Evolutionary conservation across 2,797 vertebrate species (phyloP).

Genomic region (Chromobotia macracanthus): DNA sequence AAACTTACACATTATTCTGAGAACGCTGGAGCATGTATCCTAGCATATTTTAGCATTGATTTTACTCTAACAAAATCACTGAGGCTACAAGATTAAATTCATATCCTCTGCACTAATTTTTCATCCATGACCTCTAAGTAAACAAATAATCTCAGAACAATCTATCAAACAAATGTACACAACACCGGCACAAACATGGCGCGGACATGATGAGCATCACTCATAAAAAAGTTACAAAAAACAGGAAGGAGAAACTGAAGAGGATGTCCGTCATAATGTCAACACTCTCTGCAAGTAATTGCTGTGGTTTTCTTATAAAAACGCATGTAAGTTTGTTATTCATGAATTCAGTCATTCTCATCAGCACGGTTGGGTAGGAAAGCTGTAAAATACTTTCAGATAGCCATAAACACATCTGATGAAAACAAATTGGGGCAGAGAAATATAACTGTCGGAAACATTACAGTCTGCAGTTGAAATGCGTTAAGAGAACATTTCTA

Average conservation of each 20-base stretch:
- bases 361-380: conserved; percentile 75
- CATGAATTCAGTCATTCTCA: conserved; percentile 77
- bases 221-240: conserved; percentile 7
- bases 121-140: conserved; percentile 46
- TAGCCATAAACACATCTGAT: conserved; percentile 82
- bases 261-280: background rate
- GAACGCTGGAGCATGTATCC: conserved; percentile 59
- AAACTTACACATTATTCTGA: conserved; percentile 56
- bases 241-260: background rate
- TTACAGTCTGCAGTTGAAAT: conserved; percentile 79
- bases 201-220: conserved; percentile 12
- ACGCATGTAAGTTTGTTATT: conserved; percentile 69
- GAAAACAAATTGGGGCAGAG: conserved; percentile 80
- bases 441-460: conserved; percentile 80
- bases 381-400: conserved; percentile 80
- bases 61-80: conserved; percentile 55
- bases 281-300: conserved; percentile 25
- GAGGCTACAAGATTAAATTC: conserved; percentile 60
- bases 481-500: conserved; percentile 76
- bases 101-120: conserved; percentile 53
- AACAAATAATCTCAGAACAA: conserved; percentile 41
- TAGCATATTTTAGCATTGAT: conserved; percentile 49
- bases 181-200: conserved; percentile 24
- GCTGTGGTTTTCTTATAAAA: conserved; percentile 9
- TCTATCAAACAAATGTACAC: conserved; percentile 46